phyloP scores from a whole-genome alignment of 2,113 vertebrate species.

The Strix aluco region DNA sequence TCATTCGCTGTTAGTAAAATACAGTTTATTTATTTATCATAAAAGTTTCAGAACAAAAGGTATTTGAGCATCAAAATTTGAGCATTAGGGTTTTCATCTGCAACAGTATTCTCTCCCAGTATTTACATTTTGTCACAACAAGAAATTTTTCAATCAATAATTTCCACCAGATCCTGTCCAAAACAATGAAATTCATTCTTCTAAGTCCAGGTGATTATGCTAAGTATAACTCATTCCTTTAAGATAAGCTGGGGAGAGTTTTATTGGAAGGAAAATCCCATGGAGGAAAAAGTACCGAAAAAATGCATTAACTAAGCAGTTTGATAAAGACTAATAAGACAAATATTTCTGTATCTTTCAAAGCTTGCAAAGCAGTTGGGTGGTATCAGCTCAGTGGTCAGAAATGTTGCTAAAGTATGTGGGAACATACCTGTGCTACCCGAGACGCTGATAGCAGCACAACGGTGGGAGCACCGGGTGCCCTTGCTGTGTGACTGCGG shows the following conservation, averaged over 20 bases:
- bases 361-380: neutral
- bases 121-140: neutral
- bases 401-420: neutral
- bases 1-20: neutral
- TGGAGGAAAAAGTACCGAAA: accelerated
- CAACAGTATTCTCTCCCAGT: neutral
- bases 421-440: neutral
- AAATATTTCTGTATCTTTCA: neutral
- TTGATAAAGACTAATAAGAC: neutral
- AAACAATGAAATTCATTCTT: neutral
- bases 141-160: neutral
- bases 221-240: neutral
- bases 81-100: neutral
- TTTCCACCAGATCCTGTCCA: neutral
- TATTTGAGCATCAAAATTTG: neutral
- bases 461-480: accelerated
- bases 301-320: neutral
- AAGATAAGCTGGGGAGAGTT: neutral
- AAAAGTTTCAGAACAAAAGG: neutral
- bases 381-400: neutral
- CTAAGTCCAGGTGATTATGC: neutral
- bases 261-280: neutral
- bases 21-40: neutral
- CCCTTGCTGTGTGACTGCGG: neutral
- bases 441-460: neutral